Conservation (phyloP, 2,888 invertebrate species). For the Eulithis prunata region DNA sequence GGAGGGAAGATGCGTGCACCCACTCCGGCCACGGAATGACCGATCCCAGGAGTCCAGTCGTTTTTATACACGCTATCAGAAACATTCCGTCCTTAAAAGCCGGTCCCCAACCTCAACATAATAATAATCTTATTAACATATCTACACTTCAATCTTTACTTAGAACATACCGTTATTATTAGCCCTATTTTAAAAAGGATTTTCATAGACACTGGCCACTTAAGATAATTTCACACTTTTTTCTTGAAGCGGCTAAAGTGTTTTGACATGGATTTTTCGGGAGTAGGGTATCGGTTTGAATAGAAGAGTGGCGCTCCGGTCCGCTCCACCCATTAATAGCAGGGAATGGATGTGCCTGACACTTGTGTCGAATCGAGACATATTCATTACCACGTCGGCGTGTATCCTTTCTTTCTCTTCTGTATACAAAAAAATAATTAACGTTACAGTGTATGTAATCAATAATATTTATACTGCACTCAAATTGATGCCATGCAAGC, state of each 20-base stretch:
- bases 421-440: conserved; percentile 22
- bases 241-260: conserved; percentile 66
- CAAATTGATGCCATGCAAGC: background rate
- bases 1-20: conserved; percentile 75
- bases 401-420: conserved; percentile 39
- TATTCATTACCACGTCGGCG: conserved; percentile 60
- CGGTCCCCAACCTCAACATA: conserved; percentile 78
- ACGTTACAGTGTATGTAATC: too few species aligned
- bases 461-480: background rate
- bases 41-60: conserved; percentile 74
- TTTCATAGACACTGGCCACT: conserved; percentile 73
- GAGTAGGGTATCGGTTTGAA: conserved; percentile 48
- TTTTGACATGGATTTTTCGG: conserved; percentile 63
- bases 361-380: conserved; percentile 72
- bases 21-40: conserved; percentile 76
- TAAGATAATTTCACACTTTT: conserved; percentile 82
- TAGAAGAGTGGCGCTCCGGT: conserved; percentile 49
- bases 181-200: conserved; percentile 71
- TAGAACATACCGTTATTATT: conserved; percentile 79
- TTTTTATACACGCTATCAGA: conserved; percentile 82
- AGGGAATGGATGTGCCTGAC: conserved; percentile 65
- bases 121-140: conserved; percentile 84
- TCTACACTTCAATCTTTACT: conserved; percentile 82
- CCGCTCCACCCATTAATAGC: conserved; percentile 46
- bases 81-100: conserved; percentile 80